Percentiles rank a stretch among this genome's conserved stretches.
phyloP scores from a whole-genome alignment of 2,113 vertebrate species.

The Numida meleagris region DNA sequence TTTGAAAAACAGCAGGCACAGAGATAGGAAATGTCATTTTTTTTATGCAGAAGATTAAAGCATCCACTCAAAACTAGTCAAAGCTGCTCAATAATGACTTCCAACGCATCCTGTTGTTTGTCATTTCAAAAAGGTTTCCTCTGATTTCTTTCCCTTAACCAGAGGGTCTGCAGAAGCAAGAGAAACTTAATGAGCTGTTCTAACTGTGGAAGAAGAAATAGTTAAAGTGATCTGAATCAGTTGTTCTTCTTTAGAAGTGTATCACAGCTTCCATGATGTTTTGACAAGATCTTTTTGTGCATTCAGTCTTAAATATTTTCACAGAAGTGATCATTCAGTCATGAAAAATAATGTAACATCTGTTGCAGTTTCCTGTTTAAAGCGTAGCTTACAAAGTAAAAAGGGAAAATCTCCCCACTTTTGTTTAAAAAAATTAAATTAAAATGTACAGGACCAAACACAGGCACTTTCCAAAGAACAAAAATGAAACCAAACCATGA shows the following conservation, averaged over 20 bases:
- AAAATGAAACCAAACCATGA: conserved; percentile 76
- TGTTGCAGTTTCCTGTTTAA: conserved; percentile 67
- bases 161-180: conserved; percentile 57
- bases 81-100: conserved; percentile 30
- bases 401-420: conserved; percentile 68
- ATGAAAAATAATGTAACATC: conserved; percentile 75
- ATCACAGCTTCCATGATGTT: conserved; percentile 67
- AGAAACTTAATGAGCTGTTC: conserved; percentile 57
- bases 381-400: conserved; percentile 78
- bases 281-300: conserved; percentile 66
- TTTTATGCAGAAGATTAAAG: conserved; percentile 46
- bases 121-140: conserved; percentile 35
- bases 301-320: conserved; percentile 74
- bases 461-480: conserved; percentile 94
- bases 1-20: conserved; percentile 67
- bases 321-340: conserved; percentile 69
- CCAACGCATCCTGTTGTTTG: conserved; percentile 46
- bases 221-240: conserved; percentile 50
- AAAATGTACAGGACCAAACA: conserved; percentile 86
- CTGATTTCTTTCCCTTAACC: conserved; percentile 56
- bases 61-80: conserved; percentile 45
- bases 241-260: conserved; percentile 67
- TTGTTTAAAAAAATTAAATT: conserved; percentile 78
- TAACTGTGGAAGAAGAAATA: conserved; percentile 70
- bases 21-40: conserved; percentile 37